Conservation (phyloP, 2,113 vertebrate genomes). For the Callopanchax toddi region DNA sequence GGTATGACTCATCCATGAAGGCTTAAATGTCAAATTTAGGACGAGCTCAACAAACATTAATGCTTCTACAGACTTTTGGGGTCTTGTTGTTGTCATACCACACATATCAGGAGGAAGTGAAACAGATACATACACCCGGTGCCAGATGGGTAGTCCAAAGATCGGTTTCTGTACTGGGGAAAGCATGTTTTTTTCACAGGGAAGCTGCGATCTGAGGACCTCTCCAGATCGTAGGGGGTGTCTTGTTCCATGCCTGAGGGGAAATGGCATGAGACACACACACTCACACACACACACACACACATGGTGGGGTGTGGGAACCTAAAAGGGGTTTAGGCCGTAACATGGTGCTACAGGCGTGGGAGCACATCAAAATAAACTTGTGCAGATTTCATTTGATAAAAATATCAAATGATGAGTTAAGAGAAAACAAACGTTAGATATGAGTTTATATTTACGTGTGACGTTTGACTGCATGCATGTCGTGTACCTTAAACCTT, state of each 20-base stretch:
- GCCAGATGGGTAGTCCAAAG: constrained; percentile 76
- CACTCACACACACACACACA: constrained; percentile 20
- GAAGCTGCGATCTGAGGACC: constrained; percentile 77
- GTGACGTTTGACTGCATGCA: constrained; percentile 16
- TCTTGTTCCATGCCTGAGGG: constrained; percentile 76
- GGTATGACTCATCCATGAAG: constrained; percentile 41
- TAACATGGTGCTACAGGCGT: constrained; percentile 17
- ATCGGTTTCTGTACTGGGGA: constrained; percentile 80
- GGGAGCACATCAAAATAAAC: constrained; percentile 29
- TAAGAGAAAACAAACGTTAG: constrained; percentile 32
- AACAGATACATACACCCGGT: constrained; percentile 67
- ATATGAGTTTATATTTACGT: constrained; percentile 1
- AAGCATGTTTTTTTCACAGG: constrained; percentile 78
- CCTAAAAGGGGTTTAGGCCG: constrained; percentile 14
- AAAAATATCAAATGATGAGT: constrained; percentile 20
- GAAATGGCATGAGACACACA: constrained; percentile 59
- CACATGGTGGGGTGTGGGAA: constrained; percentile 31
- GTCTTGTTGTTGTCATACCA: constrained; percentile 10
- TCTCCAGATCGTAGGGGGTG: constrained; percentile 76
- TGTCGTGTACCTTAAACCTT: background rate
- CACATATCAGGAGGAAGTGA: constrained; percentile 38
- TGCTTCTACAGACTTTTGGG: background rate
- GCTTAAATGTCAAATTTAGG: background rate
- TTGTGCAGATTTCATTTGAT: constrained; percentile 38
- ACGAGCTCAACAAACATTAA: background rate